Percentiles rank a stretch among this genome's conserved stretches.
These are phyloP conservation scores for Lichenostomus cassidix DNA, from an alignment of 2,113 vertebrate genomes.

Conservation along the genomic window DNA sequence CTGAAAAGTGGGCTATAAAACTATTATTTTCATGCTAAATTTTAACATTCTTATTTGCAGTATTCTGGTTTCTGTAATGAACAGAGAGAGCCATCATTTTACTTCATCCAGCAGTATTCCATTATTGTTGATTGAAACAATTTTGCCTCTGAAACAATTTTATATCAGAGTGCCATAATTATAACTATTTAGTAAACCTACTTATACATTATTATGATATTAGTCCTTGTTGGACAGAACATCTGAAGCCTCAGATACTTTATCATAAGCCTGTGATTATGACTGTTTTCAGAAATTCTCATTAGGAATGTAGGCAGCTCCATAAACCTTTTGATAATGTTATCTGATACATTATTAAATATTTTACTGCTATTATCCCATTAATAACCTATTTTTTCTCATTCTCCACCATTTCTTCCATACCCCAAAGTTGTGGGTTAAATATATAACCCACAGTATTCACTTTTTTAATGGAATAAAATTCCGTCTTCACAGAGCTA, in stretches of 20 bases:
- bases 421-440: neutral
- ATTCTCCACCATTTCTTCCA: neutral
- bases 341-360: neutral
- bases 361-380: neutral
- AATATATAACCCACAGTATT: neutral
- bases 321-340: neutral
- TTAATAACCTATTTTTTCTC: neutral
- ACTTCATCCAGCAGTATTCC: neutral
- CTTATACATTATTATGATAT: neutral
- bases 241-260: neutral
- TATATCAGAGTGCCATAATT: neutral
- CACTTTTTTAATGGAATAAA: neutral
- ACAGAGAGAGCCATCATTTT: neutral
- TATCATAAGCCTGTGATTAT: neutral
- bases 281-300: neutral
- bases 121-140: conserved; percentile 3
- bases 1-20: neutral
- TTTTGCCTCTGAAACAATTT: neutral
- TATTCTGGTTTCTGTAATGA: neutral
- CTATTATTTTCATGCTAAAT: neutral
- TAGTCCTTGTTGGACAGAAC: neutral
- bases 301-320: neutral
- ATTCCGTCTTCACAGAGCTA: neutral
- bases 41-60: neutral
- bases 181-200: neutral